phyloP scores from a whole-genome alignment of 2,797 vertebrate species.

The Argyrosomus regius region DNA sequence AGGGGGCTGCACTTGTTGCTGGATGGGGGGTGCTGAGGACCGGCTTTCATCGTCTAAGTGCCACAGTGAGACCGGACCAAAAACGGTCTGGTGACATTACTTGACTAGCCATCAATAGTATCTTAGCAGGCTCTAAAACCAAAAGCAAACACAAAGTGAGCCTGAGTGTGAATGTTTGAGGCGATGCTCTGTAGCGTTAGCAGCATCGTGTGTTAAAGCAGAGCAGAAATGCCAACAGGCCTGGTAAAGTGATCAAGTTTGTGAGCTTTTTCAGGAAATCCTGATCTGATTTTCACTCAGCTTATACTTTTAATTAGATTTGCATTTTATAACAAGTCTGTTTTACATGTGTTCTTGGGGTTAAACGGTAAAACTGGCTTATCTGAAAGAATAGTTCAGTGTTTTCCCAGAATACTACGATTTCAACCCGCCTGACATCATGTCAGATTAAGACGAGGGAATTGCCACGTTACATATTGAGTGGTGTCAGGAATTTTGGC shows the following conservation, averaged over 20 bases:
- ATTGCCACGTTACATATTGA: conserved; percentile 54
- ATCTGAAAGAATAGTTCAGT: conserved; percentile 49
- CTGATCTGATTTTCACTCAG: conserved; percentile 70
- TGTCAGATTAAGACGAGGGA: conserved; percentile 52
- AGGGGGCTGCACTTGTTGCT: conserved; percentile 83
- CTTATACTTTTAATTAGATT: conserved; percentile 76
- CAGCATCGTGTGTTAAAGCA: conserved; percentile 28
- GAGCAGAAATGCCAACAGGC: conserved; percentile 54
- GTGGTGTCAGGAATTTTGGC: conserved; percentile 60
- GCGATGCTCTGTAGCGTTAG: conserved; percentile 31
- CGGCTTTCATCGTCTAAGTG: conserved; percentile 91
- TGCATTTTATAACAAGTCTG: conserved; percentile 61
- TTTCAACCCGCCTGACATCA: conserved; percentile 44
- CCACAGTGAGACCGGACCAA: conserved; percentile 86
- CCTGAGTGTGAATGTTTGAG: conserved; percentile 58
- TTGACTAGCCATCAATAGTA: conserved; percentile 91
- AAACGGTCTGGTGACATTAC: conserved; percentile 96
- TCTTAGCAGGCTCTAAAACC: conserved; percentile 89
- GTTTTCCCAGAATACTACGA: conserved; percentile 42
- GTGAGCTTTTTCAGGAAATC: conserved; percentile 57
- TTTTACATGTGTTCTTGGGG: conserved; percentile 70
- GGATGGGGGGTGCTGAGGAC: conserved; percentile 83
- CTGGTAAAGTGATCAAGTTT: conserved; percentile 64
- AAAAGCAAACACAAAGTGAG: conserved; percentile 81
- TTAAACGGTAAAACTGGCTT: conserved; percentile 67